phyloP scores from a whole-genome alignment of 2,888 invertebrate species.

The Drosophila bunnanda region DNA sequence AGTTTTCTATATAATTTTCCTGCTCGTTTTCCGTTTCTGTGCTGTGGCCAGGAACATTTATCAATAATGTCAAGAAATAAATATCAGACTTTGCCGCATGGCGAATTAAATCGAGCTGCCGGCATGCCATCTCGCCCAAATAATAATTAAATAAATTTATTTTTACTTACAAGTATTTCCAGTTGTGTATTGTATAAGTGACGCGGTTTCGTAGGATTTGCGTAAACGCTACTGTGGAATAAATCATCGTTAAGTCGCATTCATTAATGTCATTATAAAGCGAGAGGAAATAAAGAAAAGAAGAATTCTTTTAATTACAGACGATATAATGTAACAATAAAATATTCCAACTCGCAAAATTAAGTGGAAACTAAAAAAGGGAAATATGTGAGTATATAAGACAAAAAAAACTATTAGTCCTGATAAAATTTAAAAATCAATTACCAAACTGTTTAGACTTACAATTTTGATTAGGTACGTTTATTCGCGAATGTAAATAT shows the following conservation, averaged over 20 bases:
- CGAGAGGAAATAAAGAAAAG: neutral
- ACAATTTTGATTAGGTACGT: neutral
- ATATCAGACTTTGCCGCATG: constrained; percentile 46
- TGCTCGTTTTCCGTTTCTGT: constrained; percentile 40
- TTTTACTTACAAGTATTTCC: constrained; percentile 32
- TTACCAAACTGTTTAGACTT: neutral
- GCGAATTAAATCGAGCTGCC: constrained; percentile 12
- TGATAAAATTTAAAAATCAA: too few relatives aligned
- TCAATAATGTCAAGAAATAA: constrained; percentile 70
- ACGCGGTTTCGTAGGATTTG: constrained; percentile 14
- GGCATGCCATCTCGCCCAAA: constrained; percentile 12
- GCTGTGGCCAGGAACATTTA: constrained; percentile 60
- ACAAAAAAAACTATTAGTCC: too few relatives aligned
- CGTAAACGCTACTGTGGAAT: constrained; percentile 30
- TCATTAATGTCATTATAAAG: neutral
- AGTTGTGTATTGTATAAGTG: constrained; percentile 23
- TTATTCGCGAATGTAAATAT: too few relatives aligned
- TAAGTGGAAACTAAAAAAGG: too few relatives aligned
- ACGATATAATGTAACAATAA: too few relatives aligned
- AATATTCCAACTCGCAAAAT: too few relatives aligned
- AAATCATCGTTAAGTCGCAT: constrained; percentile 14
- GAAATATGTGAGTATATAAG: too few relatives aligned
- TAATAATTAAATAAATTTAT: constrained; percentile 43
- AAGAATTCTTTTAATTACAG: neutral
- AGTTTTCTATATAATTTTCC: constrained; percentile 68